Evolutionary conservation across 2,113 vertebrate genomes (phyloP).

Genomic region (Lates calcarifer): DNA sequence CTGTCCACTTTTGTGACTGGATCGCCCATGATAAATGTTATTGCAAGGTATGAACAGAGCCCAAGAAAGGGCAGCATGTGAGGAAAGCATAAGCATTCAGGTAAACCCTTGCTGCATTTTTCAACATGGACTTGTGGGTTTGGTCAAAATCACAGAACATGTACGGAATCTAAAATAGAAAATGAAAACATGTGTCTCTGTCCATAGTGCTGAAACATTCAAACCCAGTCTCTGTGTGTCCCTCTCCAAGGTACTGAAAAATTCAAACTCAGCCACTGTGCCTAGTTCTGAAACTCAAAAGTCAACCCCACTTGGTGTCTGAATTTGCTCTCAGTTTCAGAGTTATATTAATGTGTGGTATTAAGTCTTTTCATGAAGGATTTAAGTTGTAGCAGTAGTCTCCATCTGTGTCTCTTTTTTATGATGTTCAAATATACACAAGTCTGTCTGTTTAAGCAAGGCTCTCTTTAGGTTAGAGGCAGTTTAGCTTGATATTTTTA

Average conservation of each 20-base stretch:
- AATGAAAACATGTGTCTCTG: not conserved
- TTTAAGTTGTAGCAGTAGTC: not conserved
- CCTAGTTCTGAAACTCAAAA: not conserved
- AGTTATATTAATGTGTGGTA: not conserved
- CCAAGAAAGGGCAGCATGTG: not conserved
- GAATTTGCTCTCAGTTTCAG: not conserved
- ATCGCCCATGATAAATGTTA: too few species aligned
- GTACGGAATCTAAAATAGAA: not conserved
- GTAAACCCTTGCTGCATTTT: not conserved
- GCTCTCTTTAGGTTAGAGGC: not conserved
- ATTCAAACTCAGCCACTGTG: not conserved
- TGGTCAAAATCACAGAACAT: not conserved
- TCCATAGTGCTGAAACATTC: conserved; percentile 3
- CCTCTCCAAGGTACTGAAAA: conserved; percentile 1
- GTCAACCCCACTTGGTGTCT: not conserved
- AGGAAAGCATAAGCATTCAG: not conserved
- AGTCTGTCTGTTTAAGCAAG: not conserved
- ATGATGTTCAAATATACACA: not conserved
- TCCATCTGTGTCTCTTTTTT: not conserved
- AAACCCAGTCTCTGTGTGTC: not conserved
- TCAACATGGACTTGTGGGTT: not conserved
- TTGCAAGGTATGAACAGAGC: too few species aligned
- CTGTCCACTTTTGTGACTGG: too few species aligned
- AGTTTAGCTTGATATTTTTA: not conserved
- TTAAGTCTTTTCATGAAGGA: not conserved